Conservation (phyloP, 2,888 invertebrate species). For the Carpatolechia fugitivella region DNA sequence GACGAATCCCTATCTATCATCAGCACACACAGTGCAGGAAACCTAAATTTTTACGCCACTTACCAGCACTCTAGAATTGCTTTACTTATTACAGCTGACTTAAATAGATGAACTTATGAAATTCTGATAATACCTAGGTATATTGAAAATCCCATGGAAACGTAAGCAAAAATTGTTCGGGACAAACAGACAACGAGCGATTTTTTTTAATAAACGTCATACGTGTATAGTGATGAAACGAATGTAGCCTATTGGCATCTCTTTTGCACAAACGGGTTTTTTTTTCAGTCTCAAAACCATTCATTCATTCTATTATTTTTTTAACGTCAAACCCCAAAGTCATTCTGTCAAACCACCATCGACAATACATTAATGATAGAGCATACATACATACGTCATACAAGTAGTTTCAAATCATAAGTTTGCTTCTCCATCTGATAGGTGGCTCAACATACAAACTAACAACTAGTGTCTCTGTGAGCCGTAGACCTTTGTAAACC, state of each 20-base stretch:
- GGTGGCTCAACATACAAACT: too few species aligned
- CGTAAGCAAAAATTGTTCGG: constrained; percentile 7
- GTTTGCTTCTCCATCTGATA: too few species aligned
- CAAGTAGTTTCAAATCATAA: too few species aligned
- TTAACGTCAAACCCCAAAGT: background rate
- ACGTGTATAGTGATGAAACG: background rate
- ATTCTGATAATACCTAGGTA: constrained; percentile 4
- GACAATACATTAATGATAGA: too few species aligned
- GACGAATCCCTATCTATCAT: too few species aligned
- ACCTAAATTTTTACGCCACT: too few species aligned
- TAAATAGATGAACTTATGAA: constrained; percentile 2
- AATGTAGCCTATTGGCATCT: constrained; percentile 1
- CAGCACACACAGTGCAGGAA: too few species aligned
- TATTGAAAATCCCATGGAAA: constrained; percentile 7
- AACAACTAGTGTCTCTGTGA: too few species aligned
- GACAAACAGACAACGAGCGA: background rate
- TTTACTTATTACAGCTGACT: background rate
- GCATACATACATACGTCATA: too few species aligned
- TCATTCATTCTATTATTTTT: background rate
- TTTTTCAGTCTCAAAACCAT: background rate
- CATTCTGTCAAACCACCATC: background rate
- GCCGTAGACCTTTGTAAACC: too few species aligned
- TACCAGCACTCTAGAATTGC: background rate
- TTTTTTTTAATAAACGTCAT: background rate
- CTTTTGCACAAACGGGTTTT: background rate